Percentiles rank a stretch among this genome's conserved stretches.
These are phyloP conservation scores for Megalops cyprinoides DNA, from an alignment of 2,797 vertebrate species.

Conservation along the genomic window DNA sequence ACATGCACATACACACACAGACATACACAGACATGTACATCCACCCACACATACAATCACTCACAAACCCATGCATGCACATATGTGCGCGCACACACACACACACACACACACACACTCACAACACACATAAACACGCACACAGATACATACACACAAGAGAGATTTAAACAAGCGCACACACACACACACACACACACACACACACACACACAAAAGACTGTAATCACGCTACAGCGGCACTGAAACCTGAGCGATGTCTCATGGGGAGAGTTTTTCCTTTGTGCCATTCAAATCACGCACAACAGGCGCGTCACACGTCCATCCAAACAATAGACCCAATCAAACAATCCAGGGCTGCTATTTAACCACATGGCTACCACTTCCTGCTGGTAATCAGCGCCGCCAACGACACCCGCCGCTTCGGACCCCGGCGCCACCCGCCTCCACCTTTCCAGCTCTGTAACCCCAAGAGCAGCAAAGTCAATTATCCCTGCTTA, in stretches of 20 bases:
- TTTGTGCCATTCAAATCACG: not conserved
- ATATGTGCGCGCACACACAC: not conserved
- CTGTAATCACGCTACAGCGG: not conserved
- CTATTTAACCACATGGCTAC: slow-evolving; percentile 60
- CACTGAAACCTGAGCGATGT: not conserved
- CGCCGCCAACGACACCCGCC: slow-evolving; percentile 51
- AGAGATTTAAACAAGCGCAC: slow-evolving; percentile 61
- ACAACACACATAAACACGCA: not conserved
- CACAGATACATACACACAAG: slow-evolving; percentile 39
- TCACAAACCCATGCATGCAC: not conserved
- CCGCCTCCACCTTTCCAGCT: slow-evolving; percentile 56
- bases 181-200: slow-evolving; percentile 31
- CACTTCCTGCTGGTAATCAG: slow-evolving; percentile 63
- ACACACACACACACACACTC: not conserved
- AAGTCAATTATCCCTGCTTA: slow-evolving; percentile 54
- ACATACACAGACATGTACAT: slow-evolving; percentile 9
- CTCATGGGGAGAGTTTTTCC: not conserved
- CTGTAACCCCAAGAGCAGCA: slow-evolving; percentile 44
- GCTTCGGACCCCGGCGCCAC: slow-evolving; percentile 54
- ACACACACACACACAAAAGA: not conserved
- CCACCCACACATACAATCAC: not conserved
- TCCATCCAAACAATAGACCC: slow-evolving; percentile 57
- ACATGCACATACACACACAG: not conserved
- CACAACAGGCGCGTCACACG: not conserved
- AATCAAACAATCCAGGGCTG: slow-evolving; percentile 67